Conservation (phyloP, 2,113 vertebrate genomes). For the Protobothrops mucrosquamatus region DNA sequence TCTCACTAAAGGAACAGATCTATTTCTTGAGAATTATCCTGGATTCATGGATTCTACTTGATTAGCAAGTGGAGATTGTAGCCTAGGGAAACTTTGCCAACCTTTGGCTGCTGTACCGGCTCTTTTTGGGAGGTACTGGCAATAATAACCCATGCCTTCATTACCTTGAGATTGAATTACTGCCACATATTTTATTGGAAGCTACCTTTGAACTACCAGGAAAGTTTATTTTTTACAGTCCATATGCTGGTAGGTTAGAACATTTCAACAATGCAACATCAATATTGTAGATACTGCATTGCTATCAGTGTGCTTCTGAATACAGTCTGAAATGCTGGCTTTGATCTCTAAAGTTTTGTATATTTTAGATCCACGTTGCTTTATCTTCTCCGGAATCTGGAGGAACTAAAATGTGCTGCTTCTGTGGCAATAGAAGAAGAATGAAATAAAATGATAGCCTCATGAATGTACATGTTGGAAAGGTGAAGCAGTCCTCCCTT, state of each 20-base stretch:
- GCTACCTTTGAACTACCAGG: neutral
- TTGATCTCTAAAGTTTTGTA: neutral
- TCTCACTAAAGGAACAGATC: neutral
- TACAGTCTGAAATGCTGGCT: neutral
- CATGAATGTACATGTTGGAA: neutral
- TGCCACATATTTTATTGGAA: neutral
- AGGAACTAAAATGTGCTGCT: neutral
- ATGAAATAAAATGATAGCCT: neutral
- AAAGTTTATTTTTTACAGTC: neutral
- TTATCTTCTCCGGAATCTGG: neutral
- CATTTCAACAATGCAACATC: neutral
- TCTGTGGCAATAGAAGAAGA: neutral
- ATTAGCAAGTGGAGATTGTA: neutral
- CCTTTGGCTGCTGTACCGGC: neutral
- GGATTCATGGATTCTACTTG: neutral
- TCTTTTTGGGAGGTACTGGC: neutral
- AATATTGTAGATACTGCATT: neutral
- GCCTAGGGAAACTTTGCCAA: neutral
- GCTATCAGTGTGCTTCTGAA: neutral
- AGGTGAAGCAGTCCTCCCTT: neutral
- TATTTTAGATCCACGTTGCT: neutral
- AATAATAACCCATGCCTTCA: neutral
- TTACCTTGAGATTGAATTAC: neutral
- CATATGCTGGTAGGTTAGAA: neutral
- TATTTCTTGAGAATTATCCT: neutral